phyloP scores from a whole-genome alignment of 1,140 invertebrate genomes.

The Doryteuthis pealeii region DNA sequence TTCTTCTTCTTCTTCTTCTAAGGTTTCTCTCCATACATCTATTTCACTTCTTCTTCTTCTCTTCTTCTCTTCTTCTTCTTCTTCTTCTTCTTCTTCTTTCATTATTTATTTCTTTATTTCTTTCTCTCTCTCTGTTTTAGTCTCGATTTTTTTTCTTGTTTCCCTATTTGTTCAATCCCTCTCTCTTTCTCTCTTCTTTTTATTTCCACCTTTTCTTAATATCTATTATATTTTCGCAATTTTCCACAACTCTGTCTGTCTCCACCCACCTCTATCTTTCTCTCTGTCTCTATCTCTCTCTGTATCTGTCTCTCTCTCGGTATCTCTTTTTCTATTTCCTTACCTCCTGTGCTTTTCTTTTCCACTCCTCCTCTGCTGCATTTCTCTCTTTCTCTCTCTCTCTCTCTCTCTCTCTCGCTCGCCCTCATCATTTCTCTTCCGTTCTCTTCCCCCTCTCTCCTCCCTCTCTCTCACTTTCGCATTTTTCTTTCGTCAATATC shows the following conservation, averaged over 20 bases:
- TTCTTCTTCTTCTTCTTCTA: too few relatives aligned
- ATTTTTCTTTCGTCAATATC: too few relatives aligned
- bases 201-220: neutral
- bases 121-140: neutral
- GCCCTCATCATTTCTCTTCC: neutral
- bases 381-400: slow-evolving; percentile 1
- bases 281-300: neutral
- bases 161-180: neutral
- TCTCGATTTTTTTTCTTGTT: neutral
- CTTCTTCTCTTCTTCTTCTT: neutral
- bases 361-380: too few relatives aligned
- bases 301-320: neutral
- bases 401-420: neutral
- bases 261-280: neutral
- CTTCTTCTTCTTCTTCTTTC: neutral
- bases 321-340: too few relatives aligned
- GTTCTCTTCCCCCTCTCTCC: neutral
- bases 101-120: neutral
- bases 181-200: neutral
- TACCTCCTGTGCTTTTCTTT: too few relatives aligned
- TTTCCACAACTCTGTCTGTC: neutral
- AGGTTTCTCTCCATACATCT: too few relatives aligned
- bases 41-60: neutral
- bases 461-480: neutral
- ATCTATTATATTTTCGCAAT: neutral